A percentile compares a stretch with the other conserved stretches of the same genome.
Evolutionary conservation across 2,113 vertebrate species (phyloP).

Genomic region (Lepisosteus osseus): DNA sequence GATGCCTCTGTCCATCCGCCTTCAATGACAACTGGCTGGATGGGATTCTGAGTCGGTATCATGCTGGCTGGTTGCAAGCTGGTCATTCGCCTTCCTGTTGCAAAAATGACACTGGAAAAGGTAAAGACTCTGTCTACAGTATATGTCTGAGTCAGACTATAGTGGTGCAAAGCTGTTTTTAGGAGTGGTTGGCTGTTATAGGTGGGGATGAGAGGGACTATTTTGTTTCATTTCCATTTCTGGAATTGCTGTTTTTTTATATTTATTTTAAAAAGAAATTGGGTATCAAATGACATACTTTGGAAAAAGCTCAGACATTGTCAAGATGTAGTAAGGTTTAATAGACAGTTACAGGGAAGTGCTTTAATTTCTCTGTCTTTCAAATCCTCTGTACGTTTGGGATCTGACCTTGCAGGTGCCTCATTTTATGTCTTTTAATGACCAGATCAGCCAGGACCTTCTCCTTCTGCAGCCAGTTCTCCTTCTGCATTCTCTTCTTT

Average conservation of each 20-base stretch:
- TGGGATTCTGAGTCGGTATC: conserved; percentile 30
- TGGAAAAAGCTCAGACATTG: no score
- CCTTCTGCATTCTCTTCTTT: conserved; percentile 36
- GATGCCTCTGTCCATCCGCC: conserved; percentile 38
- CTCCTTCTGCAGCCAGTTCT: conserved; percentile 44
- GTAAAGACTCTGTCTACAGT: no score
- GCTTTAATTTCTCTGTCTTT: not conserved
- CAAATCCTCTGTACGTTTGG: not conserved
- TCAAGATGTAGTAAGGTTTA: no score
- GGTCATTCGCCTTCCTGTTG: conserved; percentile 29
- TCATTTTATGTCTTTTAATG: conserved; percentile 50
- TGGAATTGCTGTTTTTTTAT: no score
- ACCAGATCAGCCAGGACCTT: conserved; percentile 46
- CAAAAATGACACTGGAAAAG: conserved; percentile 3
- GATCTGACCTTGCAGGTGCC: conserved; percentile 40
- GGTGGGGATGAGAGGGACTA: no score
- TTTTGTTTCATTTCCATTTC: no score
- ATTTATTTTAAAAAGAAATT: no score
- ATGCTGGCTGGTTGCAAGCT: conserved; percentile 22
- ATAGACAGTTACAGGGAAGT: no score
- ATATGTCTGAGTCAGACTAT: no score
- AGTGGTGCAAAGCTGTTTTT: no score
- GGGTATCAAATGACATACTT: no score
- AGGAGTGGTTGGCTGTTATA: no score
- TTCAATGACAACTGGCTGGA: conserved; percentile 36